Conservation (phyloP, 2,797 vertebrate genomes). For the Pelobates cultripes region DNA sequence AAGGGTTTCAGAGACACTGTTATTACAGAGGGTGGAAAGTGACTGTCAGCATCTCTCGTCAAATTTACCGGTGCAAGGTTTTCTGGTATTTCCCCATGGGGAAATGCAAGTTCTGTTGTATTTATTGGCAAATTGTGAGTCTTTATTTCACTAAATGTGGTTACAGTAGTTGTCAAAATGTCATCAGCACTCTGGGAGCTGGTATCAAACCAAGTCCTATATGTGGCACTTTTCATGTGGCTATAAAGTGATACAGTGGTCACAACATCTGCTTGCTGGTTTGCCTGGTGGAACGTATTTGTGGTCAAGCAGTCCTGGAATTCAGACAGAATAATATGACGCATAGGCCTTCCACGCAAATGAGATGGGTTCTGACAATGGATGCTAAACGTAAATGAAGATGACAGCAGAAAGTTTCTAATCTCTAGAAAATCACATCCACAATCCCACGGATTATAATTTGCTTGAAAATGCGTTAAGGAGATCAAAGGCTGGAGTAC, state of each 20-base stretch:
- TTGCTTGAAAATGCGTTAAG: conserved; percentile 70
- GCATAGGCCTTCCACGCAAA: conserved; percentile 66
- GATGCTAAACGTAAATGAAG: conserved; percentile 68
- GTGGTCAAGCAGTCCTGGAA: conserved; percentile 64
- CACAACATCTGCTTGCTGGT: not conserved
- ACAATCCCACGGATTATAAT: conserved; percentile 76
- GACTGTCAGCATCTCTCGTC: conserved; percentile 55
- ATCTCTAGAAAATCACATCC: conserved; percentile 69
- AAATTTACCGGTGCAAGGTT: conserved; percentile 61
- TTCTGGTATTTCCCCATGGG: conserved; percentile 57
- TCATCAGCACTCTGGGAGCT: conserved; percentile 3
- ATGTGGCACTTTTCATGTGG: conserved; percentile 51
- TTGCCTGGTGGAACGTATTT: conserved; percentile 13
- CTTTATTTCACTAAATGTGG: not conserved
- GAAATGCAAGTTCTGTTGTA: conserved; percentile 43
- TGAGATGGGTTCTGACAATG: conserved; percentile 64
- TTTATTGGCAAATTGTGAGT: conserved; percentile 51
- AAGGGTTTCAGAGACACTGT: conserved; percentile 67
- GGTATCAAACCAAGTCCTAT: not conserved
- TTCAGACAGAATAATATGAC: conserved; percentile 59
- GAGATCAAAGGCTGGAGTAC: conserved; percentile 72
- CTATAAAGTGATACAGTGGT: conserved; percentile 36
- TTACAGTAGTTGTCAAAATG: not conserved
- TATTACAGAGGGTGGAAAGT: conserved; percentile 58
- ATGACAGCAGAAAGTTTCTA: conserved; percentile 67